phyloP scores from a whole-genome alignment of 2,888 invertebrate genomes.

The Athalia cordata region DNA sequence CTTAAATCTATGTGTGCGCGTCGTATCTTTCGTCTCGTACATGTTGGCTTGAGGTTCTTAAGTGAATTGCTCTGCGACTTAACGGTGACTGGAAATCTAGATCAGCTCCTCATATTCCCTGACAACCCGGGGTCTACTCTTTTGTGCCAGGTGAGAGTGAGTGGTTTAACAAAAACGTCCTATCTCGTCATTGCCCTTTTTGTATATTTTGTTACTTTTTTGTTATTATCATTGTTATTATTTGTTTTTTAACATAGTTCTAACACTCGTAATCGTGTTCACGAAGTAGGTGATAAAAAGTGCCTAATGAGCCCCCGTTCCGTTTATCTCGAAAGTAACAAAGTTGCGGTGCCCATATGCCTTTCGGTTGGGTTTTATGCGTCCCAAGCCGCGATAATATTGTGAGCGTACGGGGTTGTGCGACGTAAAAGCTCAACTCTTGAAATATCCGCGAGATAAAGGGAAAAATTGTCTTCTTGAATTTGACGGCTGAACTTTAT shows the following conservation, averaged over 20 bases:
- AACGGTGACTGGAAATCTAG: conserved; percentile 13
- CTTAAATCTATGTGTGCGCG: neutral
- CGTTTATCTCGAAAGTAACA: conserved; percentile 19
- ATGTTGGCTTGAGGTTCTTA: conserved; percentile 1
- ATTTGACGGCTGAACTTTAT: too few species aligned
- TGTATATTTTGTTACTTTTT: neutral
- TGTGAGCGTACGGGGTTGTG: too few species aligned
- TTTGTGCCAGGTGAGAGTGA: neutral
- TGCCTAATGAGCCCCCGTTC: conserved; percentile 17
- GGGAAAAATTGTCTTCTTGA: too few species aligned
- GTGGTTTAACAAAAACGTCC: neutral
- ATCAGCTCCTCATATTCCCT: neutral
- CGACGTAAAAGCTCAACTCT: too few species aligned
- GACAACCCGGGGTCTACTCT: neutral
- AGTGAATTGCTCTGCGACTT: conserved; percentile 19
- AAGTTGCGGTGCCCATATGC: neutral
- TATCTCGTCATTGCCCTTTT: neutral
- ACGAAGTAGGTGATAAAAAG: conserved; percentile 22
- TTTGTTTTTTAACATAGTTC: neutral
- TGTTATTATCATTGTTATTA: neutral
- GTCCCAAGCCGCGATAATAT: neutral
- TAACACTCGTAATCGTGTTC: conserved; percentile 12
- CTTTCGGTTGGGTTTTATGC: conserved; percentile 10
- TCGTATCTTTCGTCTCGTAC: neutral
- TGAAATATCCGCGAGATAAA: too few species aligned